Base-by-base conservation (phyloP, 2,797 vertebrate genomes). In the Manis javanica region DNA sequence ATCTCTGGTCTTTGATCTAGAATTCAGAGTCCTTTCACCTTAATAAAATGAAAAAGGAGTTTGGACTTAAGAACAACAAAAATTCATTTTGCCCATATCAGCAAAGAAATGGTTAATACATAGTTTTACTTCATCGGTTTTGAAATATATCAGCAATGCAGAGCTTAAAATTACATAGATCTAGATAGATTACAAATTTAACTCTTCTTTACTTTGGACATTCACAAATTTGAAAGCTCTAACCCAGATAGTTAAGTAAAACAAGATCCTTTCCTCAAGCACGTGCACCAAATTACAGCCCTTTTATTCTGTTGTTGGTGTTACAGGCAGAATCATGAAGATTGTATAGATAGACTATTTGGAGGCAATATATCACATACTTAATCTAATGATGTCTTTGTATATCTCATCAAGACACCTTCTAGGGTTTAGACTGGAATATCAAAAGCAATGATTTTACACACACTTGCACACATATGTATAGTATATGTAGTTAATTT, bases 31-130 rank as follows among this genome's bases (percentile, higher is more conserved):
- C 95, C 63, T 74, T 98, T 98, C 98, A 99, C 98, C 98, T 99
- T 98, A 98, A 98, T 98, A 97, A 98, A 98, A 99, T 98, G 96
- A 98, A 99, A 99, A 98, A 98, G 97, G 98, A 99, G 98, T 99
- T 99, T 99, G 97, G 96, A 69, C 92, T 98, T 96, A 98, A 98
- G 31, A 61, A 34, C 26, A 96, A 98, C 94, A 97, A 96, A 98
- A 98, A 95, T 98, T 92, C 31, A 55, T 57, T 85, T 97, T 93
- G 83, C 59, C 90, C 96, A 92, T 92, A 98, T 97, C 96, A 98
- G 69, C n/a, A 90, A 97, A 88, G 64, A 98, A 97, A 96, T 95
- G 97, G 19, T 57, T 96, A 98, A 59, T 53, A 97, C 92, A 89
- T 97, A 98, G 97, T 98, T 98, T 97, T 97, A 98, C 97, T 98